Evolutionary conservation across 37 sponge, comb jelly and placozoan species (phyloP).

Genomic region (Corticium candelabrum): DNA sequence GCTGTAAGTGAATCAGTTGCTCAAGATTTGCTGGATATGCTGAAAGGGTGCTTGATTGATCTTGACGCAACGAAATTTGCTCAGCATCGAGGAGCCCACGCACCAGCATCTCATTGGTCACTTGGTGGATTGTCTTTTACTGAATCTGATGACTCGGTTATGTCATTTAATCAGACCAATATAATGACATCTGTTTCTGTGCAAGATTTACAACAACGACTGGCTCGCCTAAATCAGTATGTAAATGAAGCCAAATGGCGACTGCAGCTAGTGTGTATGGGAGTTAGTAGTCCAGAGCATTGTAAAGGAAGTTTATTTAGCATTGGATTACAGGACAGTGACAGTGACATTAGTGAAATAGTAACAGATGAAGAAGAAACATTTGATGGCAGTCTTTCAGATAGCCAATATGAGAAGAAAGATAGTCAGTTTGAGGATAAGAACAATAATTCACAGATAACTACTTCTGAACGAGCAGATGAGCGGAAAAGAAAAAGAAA

Average conservation of each 20-base stretch:
- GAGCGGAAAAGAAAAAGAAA: constrained; percentile 5
- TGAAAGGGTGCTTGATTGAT: constrained; percentile 38
- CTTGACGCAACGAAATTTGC: constrained; percentile 1
- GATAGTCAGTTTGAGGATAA: too few species aligned
- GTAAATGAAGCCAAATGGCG: constrained; percentile 89
- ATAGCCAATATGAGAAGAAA: too few species aligned
- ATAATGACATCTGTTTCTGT: constrained; percentile 38
- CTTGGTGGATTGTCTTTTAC: not conserved
- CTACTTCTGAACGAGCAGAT: too few species aligned
- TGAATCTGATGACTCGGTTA: not conserved
- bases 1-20: constrained; percentile 31
- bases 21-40: constrained; percentile 33
- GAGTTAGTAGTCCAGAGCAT: not conserved
- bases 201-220: constrained; percentile 41
- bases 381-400: too few species aligned
- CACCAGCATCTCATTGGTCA: not conserved
- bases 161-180: not conserved
- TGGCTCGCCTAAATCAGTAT: constrained; percentile 53
- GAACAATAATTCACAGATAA: not conserved
- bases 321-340: constrained; percentile 9
- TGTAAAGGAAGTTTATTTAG: not conserved
- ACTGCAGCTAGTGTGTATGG: constrained; percentile 58
- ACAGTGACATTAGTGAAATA: not conserved
- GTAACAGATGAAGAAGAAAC: not conserved
- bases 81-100: not conserved